These are phyloP conservation scores for Epinephelus lanceolatus DNA, from an alignment of 2,113 vertebrate species.

Conservation along the genomic window DNA sequence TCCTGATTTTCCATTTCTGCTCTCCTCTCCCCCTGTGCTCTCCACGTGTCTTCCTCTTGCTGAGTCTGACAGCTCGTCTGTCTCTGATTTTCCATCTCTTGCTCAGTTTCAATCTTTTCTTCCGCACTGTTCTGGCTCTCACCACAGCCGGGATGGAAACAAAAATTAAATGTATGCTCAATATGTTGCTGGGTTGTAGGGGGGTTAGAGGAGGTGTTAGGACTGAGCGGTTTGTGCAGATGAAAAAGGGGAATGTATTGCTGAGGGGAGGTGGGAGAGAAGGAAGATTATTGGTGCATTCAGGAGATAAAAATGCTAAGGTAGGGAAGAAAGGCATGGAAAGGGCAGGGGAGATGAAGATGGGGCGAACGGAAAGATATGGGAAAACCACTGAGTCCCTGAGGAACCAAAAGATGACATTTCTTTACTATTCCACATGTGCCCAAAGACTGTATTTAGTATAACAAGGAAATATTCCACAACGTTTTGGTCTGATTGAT, in stretches of 20 bases:
- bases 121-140: slow-evolving; percentile 27
- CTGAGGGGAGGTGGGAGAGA: not conserved
- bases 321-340: not conserved
- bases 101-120: slow-evolving; percentile 36
- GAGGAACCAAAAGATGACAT: not conserved
- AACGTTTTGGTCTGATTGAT: not conserved
- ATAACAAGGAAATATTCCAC: too few species aligned
- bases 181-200: slow-evolving; percentile 51
- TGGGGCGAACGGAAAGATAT: not conserved
- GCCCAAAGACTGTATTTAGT: too few species aligned
- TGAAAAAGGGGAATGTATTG: slow-evolving; percentile 42
- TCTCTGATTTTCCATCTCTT: slow-evolving; percentile 67
- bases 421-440: not conserved
- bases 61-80: slow-evolving; percentile 9
- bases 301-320: slow-evolving; percentile 33
- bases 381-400: not conserved
- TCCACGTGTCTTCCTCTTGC: slow-evolving; percentile 12
- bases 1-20: slow-evolving; percentile 60
- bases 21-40: slow-evolving; percentile 21
- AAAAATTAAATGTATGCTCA: slow-evolving; percentile 40
- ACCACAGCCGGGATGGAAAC: slow-evolving; percentile 8
- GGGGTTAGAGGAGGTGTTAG: slow-evolving; percentile 21
- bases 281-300: not conserved
- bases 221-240: slow-evolving; percentile 21
- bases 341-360: not conserved